These are phyloP conservation scores for Helobdella robusta DNA, from an alignment of 2,888 invertebrate species.

Conservation along the genomic window DNA sequence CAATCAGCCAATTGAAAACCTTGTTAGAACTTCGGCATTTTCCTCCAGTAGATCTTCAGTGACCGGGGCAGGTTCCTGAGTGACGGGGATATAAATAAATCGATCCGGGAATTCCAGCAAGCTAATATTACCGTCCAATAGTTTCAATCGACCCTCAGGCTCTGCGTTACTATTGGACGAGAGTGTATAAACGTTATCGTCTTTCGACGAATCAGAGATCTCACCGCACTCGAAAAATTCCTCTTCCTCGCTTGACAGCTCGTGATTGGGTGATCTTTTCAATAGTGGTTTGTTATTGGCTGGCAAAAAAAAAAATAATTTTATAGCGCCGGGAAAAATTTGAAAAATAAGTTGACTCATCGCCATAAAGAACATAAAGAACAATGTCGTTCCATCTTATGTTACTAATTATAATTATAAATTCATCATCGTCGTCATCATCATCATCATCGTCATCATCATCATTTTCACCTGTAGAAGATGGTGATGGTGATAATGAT, in stretches of 20 bases:
- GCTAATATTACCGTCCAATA: constrained; percentile 57
- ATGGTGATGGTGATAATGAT: too few relatives aligned
- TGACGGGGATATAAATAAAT: constrained; percentile 66
- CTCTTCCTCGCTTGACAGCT: constrained; percentile 34
- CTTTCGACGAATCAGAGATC: background rate
- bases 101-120: constrained; percentile 62
- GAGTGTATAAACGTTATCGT: too few relatives aligned
- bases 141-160: constrained; percentile 63
- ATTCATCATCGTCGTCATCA: too few relatives aligned
- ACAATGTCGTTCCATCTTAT: too few relatives aligned
- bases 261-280: background rate
- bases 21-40: constrained; percentile 78
- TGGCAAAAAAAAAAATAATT: too few relatives aligned
- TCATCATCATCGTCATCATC: background rate
- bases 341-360: too few relatives aligned
- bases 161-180: too few relatives aligned
- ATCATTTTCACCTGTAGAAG: background rate
- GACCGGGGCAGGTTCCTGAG: constrained; percentile 84
- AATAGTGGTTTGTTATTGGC: background rate
- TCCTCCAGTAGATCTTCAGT: constrained; percentile 93
- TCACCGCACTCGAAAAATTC: constrained; percentile 46
- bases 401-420: too few relatives aligned
- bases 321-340: too few relatives aligned
- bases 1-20: constrained; percentile 35
- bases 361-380: too few relatives aligned